A percentile compares a stretch with the other conserved stretches of the same genome.
Conservation (phyloP, 2,888 invertebrate species). For the Sinelater perroti region DNA sequence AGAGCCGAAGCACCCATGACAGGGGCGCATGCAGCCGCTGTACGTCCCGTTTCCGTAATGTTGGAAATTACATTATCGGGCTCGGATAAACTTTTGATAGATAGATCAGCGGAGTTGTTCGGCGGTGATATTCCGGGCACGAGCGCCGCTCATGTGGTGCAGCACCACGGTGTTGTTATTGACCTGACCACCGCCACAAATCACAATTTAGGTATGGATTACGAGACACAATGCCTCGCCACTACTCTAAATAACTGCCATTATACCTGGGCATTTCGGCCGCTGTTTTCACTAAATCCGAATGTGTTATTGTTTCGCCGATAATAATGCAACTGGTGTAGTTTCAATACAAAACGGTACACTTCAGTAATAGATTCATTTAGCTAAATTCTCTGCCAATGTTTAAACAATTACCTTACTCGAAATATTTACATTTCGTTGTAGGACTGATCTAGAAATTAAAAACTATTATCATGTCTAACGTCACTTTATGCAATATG, state of each 20-base stretch:
- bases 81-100: constrained; percentile 53
- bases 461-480: no score
- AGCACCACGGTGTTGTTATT: constrained; percentile 48
- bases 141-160: constrained; percentile 41
- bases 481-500: no score
- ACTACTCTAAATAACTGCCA: constrained; percentile 28
- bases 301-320: constrained; percentile 18
- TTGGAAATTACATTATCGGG: constrained; percentile 52
- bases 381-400: no score
- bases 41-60: constrained; percentile 44
- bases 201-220: constrained; percentile 50
- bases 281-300: constrained; percentile 21
- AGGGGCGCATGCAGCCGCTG: constrained; percentile 35
- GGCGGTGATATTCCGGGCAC: constrained; percentile 49
- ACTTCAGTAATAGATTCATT: constrained; percentile 3
- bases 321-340: neutral
- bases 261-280: constrained; percentile 21
- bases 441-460: no score
- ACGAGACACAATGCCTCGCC: constrained; percentile 21
- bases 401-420: no score
- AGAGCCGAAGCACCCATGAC: constrained; percentile 15
- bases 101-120: constrained; percentile 48
- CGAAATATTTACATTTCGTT: no score
- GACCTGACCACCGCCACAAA: constrained; percentile 52
- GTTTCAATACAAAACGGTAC: neutral